These are phyloP conservation scores for Psephotus haematonotus DNA, from an alignment of 2,113 vertebrate genomes.

Conservation along the genomic window DNA sequence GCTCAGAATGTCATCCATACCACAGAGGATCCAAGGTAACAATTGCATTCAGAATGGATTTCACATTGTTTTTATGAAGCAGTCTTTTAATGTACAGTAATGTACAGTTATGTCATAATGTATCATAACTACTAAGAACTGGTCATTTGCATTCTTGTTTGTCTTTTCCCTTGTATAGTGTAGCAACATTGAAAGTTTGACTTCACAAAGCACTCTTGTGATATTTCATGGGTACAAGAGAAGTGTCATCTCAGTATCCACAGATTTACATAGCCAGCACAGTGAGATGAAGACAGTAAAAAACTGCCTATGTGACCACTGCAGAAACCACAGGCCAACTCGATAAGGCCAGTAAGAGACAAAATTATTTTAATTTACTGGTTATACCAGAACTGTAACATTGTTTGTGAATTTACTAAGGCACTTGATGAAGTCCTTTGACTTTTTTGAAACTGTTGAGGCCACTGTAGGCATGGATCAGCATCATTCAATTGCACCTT, in stretches of 20 bases:
- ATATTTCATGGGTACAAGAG: neutral
- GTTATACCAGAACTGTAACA: neutral
- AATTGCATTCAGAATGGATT: neutral
- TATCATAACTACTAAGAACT: neutral
- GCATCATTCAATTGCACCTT: neutral
- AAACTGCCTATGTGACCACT: neutral
- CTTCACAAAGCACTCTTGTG: neutral
- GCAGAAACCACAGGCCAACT: neutral
- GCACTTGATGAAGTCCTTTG: neutral
- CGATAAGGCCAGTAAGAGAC: neutral
- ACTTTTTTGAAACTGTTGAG: neutral
- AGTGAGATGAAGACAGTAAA: neutral
- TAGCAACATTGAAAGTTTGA: neutral
- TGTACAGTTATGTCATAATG: neutral
- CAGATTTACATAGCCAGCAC: neutral
- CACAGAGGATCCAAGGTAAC: neutral
- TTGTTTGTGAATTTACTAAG: neutral
- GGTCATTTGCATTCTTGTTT: neutral
- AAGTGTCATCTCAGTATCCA: neutral
- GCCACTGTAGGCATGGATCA: neutral
- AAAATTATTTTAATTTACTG: neutral
- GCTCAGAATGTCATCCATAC: neutral
- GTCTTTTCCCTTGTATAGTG: neutral
- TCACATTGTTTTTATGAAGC: neutral
- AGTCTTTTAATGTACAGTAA: neutral